A percentile compares a stretch with the other conserved stretches of the same genome.
Evolutionary conservation across 2,797 vertebrate genomes (phyloP).

Genomic region (Myotis daubentonii): DNA sequence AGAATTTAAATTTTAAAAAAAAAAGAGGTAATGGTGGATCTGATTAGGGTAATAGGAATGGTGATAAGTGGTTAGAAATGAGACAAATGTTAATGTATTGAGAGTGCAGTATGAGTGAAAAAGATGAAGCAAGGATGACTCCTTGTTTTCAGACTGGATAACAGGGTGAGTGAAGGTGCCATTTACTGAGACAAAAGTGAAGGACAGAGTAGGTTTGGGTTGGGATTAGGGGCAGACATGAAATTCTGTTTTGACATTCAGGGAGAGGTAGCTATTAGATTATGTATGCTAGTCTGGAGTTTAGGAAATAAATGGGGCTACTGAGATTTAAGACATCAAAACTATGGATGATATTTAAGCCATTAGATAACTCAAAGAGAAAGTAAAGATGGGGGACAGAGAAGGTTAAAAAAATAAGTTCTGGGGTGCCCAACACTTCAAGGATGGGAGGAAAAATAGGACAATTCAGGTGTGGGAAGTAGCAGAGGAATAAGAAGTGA

Average conservation of each 20-base stretch:
- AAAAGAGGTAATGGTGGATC: neutral
- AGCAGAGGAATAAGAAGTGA: neutral
- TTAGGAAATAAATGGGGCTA: neutral
- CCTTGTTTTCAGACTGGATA: neutral
- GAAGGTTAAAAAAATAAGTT: neutral
- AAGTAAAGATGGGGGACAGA: neutral
- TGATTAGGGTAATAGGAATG: neutral
- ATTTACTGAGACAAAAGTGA: neutral
- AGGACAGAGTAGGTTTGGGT: neutral
- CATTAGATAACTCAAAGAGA: neutral
- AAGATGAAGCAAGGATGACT: neutral
- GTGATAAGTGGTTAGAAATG: neutral
- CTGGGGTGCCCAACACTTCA: neutral
- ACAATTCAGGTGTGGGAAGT: neutral
- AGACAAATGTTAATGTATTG: neutral
- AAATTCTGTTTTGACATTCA: slow-evolving; percentile 5
- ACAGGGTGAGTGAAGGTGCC: neutral
- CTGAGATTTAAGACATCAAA: neutral
- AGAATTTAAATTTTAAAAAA: neutral
- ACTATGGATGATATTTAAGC: slow-evolving; percentile 10
- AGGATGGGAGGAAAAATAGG: neutral
- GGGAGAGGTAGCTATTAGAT: neutral
- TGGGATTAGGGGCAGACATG: neutral
- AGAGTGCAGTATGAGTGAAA: neutral
- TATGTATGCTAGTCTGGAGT: neutral